Base-by-base conservation (phyloP, 1,140 invertebrate species). In the Himalopsyche phryganea region DNA sequence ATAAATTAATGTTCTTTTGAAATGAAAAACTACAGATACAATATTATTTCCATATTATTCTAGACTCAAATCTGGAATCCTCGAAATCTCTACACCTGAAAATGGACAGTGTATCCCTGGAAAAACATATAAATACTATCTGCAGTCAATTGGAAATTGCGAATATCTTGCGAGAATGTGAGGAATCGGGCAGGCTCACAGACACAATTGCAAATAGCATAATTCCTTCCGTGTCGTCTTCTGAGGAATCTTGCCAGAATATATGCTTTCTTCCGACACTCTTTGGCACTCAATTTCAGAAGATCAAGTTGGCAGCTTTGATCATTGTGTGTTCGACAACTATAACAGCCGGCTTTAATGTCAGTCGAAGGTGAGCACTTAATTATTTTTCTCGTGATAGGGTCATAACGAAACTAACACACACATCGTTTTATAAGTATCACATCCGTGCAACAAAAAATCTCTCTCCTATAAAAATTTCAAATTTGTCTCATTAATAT, bases 71-170 rank as follows among this genome's bases (percentile, higher is more conserved):
- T 28, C 23, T 9, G 23, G 23, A 78, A 66, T 66, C 75, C 69
- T 65, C 75, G 0, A 74, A 68, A 70, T 76, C 76, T 1, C 72
- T 83, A 32, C 71, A 84, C 3, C 84, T 89, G 74, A 82, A 87
- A 68, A 78, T 89, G 68, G 83, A 86, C 65, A 78, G 81, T 15
- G 71, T 73, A 23, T 81, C 85, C 14, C 80, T 89, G 52, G 84
- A 87, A 65, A 83, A 80, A 40, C 82, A 90, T 53, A 83, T 89
- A 35, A 85, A 82, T 47, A 89, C 86, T 0, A 85, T 90, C 46
- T 77, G 76, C 1, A 72, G 82, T 6, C 88, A 90, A 69, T 80
- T 83, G 61, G 86, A 89, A 63, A 73, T 89, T 6, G 77, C 81
- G 0, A 85, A 86, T 59, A 89, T 86, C 69, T 66, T 90, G 5